A percentile compares a stretch with the other conserved stretches of the same genome.
Conservation (phyloP, 2,113 vertebrate genomes). For the Egretta garzetta region DNA sequence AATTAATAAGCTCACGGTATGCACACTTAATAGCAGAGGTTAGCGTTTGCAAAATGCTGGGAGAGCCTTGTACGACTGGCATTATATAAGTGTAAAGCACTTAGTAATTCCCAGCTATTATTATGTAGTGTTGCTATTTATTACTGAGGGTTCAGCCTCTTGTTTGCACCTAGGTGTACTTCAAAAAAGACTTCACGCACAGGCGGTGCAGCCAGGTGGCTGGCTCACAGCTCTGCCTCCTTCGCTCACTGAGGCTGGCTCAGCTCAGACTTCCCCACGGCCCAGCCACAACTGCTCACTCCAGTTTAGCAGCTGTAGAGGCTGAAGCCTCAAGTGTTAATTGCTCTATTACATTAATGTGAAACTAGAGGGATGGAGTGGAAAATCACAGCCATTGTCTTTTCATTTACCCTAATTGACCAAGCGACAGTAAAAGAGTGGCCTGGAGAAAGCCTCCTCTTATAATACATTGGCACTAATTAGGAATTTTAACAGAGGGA, state of each 20-base stretch:
- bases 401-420: conserved; percentile 62
- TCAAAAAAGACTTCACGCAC: neutral
- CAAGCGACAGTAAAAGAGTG: conserved; percentile 13
- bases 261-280: neutral
- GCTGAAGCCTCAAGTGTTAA: conserved; percentile 56
- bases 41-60: neutral
- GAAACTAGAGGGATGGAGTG: conserved; percentile 37
- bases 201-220: neutral
- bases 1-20: neutral
- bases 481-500: neutral
- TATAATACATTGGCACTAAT: neutral
- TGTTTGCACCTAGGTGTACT: neutral
- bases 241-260: neutral
- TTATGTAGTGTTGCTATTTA: neutral
- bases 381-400: conserved; percentile 58
- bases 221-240: conserved; percentile 11
- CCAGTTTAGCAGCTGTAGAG: conserved; percentile 9
- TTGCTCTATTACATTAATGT: conserved; percentile 58
- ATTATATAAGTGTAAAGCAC: neutral
- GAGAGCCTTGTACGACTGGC: neutral
- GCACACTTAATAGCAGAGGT: neutral
- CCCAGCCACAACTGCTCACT: neutral
- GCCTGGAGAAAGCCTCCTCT: conserved; percentile 39
- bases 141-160: conserved; percentile 14
- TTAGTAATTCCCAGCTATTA: conserved; percentile 12